Evolutionary conservation across 2,113 vertebrate species (phyloP).

Genomic region (Sapajus apella): DNA sequence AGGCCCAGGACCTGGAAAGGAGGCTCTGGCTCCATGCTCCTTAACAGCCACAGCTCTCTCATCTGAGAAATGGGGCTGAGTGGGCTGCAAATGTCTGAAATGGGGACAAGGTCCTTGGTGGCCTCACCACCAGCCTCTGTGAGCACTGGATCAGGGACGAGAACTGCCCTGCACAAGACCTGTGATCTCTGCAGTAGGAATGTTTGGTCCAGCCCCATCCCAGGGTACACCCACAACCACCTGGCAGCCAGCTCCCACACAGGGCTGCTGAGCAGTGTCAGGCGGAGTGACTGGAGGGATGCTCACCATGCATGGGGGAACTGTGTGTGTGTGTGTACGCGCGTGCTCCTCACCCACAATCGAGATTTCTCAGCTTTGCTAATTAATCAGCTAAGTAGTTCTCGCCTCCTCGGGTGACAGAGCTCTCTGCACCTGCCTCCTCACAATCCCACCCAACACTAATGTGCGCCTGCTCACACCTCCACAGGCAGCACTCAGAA

Average conservation of each 20-base stretch:
- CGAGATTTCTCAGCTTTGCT: slow-evolving; percentile 71
- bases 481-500: not conserved
- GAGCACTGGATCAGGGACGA: not conserved
- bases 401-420: slow-evolving; percentile 65
- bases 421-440: slow-evolving; percentile 47
- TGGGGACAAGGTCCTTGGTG: not conserved
- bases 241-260: not conserved
- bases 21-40: not conserved
- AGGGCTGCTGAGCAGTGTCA: not conserved
- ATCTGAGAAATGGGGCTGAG: not conserved
- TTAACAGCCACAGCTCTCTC: not conserved
- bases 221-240: not conserved
- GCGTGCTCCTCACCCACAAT: slow-evolving; percentile 61
- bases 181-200: not conserved
- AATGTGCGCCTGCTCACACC: slow-evolving; percentile 7
- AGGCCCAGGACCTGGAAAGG: not conserved
- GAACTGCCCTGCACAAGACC: not conserved
- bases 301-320: not conserved
- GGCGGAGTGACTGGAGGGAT: not conserved
- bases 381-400: slow-evolving; percentile 81
- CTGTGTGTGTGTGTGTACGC: not conserved
- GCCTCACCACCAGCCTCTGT: not conserved
- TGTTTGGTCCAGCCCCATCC: not conserved
- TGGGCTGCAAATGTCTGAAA: not conserved
- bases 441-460: not conserved